Conservation (phyloP, 2,113 vertebrate species). For the Okapia johnstoni region DNA sequence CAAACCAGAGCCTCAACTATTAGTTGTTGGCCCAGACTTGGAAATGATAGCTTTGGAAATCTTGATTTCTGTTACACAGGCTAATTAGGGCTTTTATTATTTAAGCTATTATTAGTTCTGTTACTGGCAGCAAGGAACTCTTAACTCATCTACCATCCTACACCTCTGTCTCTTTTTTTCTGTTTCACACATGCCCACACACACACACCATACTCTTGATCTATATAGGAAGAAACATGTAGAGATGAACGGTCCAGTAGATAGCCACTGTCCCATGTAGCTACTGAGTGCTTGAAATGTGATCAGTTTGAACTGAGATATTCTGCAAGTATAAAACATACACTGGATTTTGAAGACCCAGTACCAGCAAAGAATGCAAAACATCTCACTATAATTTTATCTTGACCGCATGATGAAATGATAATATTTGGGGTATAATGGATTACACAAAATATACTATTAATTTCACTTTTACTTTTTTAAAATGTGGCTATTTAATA, state of each 20-base stretch:
- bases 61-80: neutral
- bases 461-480: neutral
- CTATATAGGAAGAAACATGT: neutral
- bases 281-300: neutral
- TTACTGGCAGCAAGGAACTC: neutral
- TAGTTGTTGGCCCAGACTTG: neutral
- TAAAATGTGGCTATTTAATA: neutral
- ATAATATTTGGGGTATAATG: neutral
- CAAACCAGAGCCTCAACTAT: neutral
- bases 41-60: neutral
- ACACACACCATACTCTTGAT: neutral
- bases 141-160: neutral
- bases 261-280: neutral
- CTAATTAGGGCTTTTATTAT: neutral
- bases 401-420: neutral
- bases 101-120: neutral
- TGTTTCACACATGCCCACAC: neutral
- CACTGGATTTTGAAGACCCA: neutral
- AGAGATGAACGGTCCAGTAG: neutral
- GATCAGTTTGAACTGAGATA: neutral
- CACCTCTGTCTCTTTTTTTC: neutral
- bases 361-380: neutral
- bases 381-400: neutral
- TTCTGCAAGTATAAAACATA: neutral
- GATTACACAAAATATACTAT: neutral